Percentiles rank a stretch among this genome's conserved stretches.
Evolutionary conservation across 2,797 vertebrate genomes (phyloP).

Genomic region (Geotrypetes seraphini): DNA sequence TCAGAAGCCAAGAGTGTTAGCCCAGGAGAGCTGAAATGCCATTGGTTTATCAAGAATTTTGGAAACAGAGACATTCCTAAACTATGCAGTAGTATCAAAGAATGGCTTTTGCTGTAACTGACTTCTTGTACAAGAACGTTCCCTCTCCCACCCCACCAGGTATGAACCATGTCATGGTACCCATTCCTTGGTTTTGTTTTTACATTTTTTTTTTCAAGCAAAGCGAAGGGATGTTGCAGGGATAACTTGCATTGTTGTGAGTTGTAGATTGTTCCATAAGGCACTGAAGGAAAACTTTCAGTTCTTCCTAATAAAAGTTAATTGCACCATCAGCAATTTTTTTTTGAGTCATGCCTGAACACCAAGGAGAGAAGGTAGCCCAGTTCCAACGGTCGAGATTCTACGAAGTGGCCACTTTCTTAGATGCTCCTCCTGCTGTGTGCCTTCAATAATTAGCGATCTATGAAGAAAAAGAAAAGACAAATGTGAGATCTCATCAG

Average conservation of each 20-base stretch:
- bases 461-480: too few species aligned
- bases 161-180: slow-evolving; percentile 39
- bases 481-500: slow-evolving; percentile 25
- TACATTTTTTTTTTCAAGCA: slow-evolving; percentile 69
- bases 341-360: slow-evolving; percentile 66
- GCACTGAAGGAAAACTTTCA: slow-evolving; percentile 91
- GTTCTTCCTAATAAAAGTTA: slow-evolving; percentile 82
- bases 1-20: too few species aligned
- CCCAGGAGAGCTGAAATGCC: too few species aligned
- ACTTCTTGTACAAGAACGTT: slow-evolving; percentile 49
- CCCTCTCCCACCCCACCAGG: slow-evolving; percentile 35
- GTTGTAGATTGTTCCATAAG: slow-evolving; percentile 96
- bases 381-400: slow-evolving; percentile 69
- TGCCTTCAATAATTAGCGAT: slow-evolving; percentile 38
- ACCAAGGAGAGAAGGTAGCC: slow-evolving; percentile 56
- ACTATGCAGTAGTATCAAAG: slow-evolving; percentile 93
- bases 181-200: slow-evolving; percentile 48
- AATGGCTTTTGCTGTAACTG: slow-evolving; percentile 88
- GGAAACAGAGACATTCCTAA: slow-evolving; percentile 62
- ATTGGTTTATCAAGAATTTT: too few species aligned
- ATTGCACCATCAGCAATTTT: slow-evolving; percentile 85
- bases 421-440: slow-evolving; percentile 49
- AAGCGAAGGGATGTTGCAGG: slow-evolving; percentile 83
- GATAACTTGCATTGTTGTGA: slow-evolving; percentile 94
- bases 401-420: slow-evolving; percentile 63